Base-by-base conservation (phyloP, 2,797 vertebrate species). In the Sebastes hubbsi region DNA sequence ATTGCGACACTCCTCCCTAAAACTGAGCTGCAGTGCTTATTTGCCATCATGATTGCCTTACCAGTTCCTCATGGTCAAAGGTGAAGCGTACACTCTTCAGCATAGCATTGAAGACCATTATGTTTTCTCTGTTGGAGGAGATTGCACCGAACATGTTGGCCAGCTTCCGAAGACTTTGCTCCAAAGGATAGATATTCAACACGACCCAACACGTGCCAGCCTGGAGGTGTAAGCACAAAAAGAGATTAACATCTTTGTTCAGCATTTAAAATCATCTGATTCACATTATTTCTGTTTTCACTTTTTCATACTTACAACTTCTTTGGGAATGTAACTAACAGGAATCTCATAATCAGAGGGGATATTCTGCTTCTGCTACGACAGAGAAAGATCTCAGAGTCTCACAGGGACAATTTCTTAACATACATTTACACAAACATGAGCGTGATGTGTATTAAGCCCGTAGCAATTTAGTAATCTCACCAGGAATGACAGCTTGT, bases 281-380 rank as follows among this genome's bases (percentile, higher is more conserved):
- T 54, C 4, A 62, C 1, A 5, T 54, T 10, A 61, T 49, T 61
- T 54, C 34, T 46, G 34, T 12, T 27, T 8, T 24, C 8, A n/a
- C 29, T 4, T 30, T 13, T 13, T 77, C 49, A 69, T 78, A 94
- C 95, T 6, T 91, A 96, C 96, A 96, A 95, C 92, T 81, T 95
- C 93, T 93, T 93, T 95, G 81, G 95, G 94, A 92, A 96, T 94
- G 92, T 92, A 95, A 80, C 80, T 88, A 62, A 97, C 61, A 75
- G 95, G 92, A 89, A 97, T 96, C 87, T 91, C 94, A 95, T 97
- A 97, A 92, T 96, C 95, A 10, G 89, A 93, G 24, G 96, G 96
- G 83, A 97, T 95, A 78, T 96, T 96, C 90, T 96, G 94, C 90
- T 94, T 95, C 96, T 42, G 38, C 38, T 96, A 68, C 6, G 74